Evolutionary conservation across 1,140 invertebrate genomes (phyloP), one percentile per base, ranked within the genome.

Genomic region (Bicyclus anynana): DNA sequence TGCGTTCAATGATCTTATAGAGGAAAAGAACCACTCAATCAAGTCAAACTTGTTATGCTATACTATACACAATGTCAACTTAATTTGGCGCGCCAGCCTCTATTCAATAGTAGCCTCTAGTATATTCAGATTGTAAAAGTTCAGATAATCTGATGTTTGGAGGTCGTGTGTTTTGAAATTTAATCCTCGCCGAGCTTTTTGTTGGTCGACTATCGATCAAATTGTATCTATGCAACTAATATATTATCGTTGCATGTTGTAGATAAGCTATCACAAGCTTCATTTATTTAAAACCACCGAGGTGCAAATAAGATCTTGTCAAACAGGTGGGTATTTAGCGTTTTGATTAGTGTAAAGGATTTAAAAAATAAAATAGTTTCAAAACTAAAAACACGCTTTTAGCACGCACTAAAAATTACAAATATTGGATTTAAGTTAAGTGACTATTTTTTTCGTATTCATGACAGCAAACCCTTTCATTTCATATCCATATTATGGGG

Each of bases 141-240:
- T 73, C 67, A 74, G 67, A 72, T 77, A 74, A 79, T 74, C 66
- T 74, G 71, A 74, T 72, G 75, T 65, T 65, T 76, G 66, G 76
- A 82, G 74, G 75, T 75, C 72, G 58, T n/a, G 23, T 42, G 62
- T 82, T 82, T 72, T 84, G 79, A 72, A 80, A 80, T 74, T 59
- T 67, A 73, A 75, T 79, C 69, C 69, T 53, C 70, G 69, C 58
- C 66, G 58, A 78, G 69, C 68, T 76, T 71, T 75, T 68, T 72
- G 52, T 52, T 50, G 40, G 42, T 58, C 44, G 53, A 53, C 57
- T 53, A 60, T 65, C 58, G 53, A 60, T 60, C 53, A 61, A 57
- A 42, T 38, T 40, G 23, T 27, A 29, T 2, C 27, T 10, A 29
- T 42, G 27, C 29, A 37, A 37, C 47, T 26, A 42, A 38, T 53